Conservation (phyloP, 2,113 vertebrate species). For the Falco punctatus region DNA sequence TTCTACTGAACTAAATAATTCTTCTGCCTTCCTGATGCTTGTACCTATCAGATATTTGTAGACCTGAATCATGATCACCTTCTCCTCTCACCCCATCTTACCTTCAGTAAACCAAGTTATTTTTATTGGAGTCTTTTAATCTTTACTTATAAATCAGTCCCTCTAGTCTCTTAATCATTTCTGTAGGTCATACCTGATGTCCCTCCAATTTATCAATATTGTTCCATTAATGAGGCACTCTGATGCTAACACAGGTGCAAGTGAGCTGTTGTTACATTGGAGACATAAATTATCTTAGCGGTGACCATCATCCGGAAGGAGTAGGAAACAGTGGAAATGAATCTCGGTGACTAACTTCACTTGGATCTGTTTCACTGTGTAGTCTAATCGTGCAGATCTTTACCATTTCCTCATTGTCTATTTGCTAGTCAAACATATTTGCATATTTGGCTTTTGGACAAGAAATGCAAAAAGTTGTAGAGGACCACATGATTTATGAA, state of each 20-base stretch:
- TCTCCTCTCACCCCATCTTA: neutral
- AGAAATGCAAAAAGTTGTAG: neutral
- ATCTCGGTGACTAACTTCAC: neutral
- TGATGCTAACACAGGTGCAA: neutral
- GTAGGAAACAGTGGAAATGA: neutral
- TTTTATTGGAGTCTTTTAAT: neutral
- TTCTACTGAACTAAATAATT: neutral
- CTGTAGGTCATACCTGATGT: neutral
- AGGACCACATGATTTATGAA: neutral
- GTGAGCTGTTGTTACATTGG: neutral
- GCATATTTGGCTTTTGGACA: neutral
- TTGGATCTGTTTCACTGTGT: neutral
- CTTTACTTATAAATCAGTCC: neutral
- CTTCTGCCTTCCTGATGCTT: neutral
- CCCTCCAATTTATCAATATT: neutral
- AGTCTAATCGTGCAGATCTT: neutral
- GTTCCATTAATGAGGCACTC: neutral
- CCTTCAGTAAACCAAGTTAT: neutral
- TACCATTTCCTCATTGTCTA: neutral
- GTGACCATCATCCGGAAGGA: neutral
- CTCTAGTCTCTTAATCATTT: neutral
- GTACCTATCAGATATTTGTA: neutral
- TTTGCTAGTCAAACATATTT: neutral
- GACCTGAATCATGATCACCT: neutral
- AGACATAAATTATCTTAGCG: neutral